Evolutionary conservation across 2,888 invertebrate species (phyloP).

Genomic region (Mythimna vitellina): DNA sequence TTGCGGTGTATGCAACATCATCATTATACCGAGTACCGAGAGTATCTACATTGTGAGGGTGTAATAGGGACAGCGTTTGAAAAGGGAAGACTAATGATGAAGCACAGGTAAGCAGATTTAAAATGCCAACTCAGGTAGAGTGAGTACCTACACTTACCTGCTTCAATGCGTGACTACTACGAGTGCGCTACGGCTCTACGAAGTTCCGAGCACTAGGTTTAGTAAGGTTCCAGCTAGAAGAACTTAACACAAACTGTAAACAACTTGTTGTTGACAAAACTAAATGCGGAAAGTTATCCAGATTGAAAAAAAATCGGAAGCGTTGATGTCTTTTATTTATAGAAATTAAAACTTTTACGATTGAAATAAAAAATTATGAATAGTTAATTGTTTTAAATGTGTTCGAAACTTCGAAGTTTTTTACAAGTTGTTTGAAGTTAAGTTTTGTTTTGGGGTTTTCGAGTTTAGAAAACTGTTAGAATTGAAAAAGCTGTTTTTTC

Average conservation of each 20-base stretch:
- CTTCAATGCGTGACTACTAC: conserved; percentile 15
- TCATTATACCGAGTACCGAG: conserved; percentile 43
- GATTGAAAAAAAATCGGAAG: conserved; percentile 39
- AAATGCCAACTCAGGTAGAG: conserved; percentile 22
- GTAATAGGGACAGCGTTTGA: conserved; percentile 31
- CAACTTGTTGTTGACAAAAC: conserved; percentile 34
- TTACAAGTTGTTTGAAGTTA: not conserved
- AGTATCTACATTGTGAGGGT: conserved; percentile 19
- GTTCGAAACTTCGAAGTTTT: not conserved
- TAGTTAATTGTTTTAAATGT: not conserved
- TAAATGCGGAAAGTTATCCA: conserved; percentile 1
- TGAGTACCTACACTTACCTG: not conserved
- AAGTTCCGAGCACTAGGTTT: conserved; percentile 20
- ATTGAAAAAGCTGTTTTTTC: not conserved
- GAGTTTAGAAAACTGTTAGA: not conserved
- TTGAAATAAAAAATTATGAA: conserved; percentile 20
- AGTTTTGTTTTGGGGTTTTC: not conserved
- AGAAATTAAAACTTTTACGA: conserved; percentile 36
- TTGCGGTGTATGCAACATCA: conserved; percentile 55
- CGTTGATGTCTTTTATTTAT: conserved; percentile 81
- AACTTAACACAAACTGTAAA: conserved; percentile 30
- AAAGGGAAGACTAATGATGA: conserved; percentile 50
- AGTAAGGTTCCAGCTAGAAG: conserved; percentile 30
- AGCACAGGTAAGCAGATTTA: conserved; percentile 51
- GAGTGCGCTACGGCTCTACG: conserved; percentile 14